Base-by-base conservation (phyloP, 2,797 vertebrate species). In the Enteromius afrohamiltoni region DNA sequence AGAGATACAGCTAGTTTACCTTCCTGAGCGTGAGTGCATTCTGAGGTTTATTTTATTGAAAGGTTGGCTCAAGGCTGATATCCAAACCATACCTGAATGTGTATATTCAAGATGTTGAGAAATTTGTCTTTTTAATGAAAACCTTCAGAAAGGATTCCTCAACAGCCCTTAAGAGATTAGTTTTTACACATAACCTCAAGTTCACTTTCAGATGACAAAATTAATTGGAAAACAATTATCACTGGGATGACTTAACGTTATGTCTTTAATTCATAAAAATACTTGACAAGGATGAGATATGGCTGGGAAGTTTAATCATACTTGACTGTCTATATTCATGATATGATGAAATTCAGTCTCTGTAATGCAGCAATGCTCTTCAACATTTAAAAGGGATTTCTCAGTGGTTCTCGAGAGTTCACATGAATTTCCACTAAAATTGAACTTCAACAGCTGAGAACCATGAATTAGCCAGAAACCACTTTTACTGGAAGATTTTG, bases 31-130 rank as follows among this genome's bases (percentile, higher is more conserved):
- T 37, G 6, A 53, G 62, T 64, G 45, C 26, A 65, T 79, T 67
- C n/a, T 64, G 40, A 47, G 26, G 26, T 78, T 78, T 83, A 21
- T 67, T 82, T 68, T 67, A 75, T 67, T 75, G 71, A 82, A 55
- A 42, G 31, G 45, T 29, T 4, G 1, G 2, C 55, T 62, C 37
- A 29, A 80, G 26, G 79, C 53, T 45, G 19, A 82, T 14, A 51
- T 75, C 17, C 60, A 64, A 82, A 71, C 10, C 9, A 29, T 19
- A 42, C 23, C 23, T 29, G 17, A 71, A 13, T 45, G 4, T 70
- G 65, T 47, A 60, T 34, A 79, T 31, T 51, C 13, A 67, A 17
- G 77, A 65, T 78, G 17, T 16, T 49, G 7, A 65, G 60, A 64
- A 14, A 70, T 53, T 7, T 5, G 0, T 55, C 26, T 55, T 3